Conservation (phyloP, 2,797 vertebrate species). For the Clarias platycephalus region DNA sequence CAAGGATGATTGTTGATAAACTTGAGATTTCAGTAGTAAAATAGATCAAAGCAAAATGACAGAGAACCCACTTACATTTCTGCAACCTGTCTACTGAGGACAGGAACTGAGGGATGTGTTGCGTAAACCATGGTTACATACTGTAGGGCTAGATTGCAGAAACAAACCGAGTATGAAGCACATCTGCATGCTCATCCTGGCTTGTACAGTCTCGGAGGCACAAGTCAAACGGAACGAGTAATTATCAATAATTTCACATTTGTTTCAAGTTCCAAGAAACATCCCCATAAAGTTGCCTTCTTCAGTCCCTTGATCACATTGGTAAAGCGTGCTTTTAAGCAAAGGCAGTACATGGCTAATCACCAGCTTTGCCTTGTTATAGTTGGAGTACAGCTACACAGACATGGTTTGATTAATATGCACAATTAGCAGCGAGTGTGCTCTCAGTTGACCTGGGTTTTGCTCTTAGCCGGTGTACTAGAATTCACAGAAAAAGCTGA, state of each 20-base stretch:
- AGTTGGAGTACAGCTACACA: slow-evolving; percentile 12
- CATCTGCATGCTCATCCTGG: neutral
- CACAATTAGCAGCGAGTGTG: slow-evolving; percentile 28
- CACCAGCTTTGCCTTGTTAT: slow-evolving; percentile 1
- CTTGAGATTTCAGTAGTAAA: neutral
- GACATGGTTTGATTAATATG: slow-evolving; percentile 37
- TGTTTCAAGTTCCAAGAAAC: neutral
- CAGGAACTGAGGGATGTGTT: neutral
- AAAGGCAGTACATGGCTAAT: slow-evolving; percentile 11
- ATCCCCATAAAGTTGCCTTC: neutral
- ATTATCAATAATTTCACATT: slow-evolving; percentile 3
- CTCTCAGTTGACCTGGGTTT: slow-evolving; percentile 34
- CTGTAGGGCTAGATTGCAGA: neutral
- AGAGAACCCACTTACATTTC: too few relatives aligned
- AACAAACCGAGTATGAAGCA: neutral
- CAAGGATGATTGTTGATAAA: neutral
- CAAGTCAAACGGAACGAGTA: neutral
- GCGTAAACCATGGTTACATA: neutral
- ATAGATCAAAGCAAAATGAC: neutral
- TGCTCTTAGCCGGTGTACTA: slow-evolving; percentile 9
- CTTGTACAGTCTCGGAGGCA: neutral
- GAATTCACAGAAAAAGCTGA: slow-evolving; percentile 26
- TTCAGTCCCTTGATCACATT: neutral
- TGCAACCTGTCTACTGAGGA: neutral
- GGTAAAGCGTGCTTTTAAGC: slow-evolving; percentile 1